Evolutionary conservation across 1,140 invertebrate species (phyloP), one percentile per base, ranked within the genome.

Genomic region (Meteorus sp.): DNA sequence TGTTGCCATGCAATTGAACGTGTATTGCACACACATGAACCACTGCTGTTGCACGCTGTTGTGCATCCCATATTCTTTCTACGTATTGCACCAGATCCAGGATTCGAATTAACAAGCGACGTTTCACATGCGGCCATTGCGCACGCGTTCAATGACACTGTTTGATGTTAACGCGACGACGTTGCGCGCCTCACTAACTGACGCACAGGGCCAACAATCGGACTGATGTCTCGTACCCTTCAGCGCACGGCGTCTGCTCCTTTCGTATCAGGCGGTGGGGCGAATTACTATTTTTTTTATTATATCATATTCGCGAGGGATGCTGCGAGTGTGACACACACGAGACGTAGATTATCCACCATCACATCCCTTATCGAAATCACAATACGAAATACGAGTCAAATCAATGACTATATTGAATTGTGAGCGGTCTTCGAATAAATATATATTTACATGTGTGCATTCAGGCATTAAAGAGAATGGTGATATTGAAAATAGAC

Each of bases 1-100:
- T 79, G 73, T 57, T 79, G 78, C 77, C 78, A 80, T 27, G 68
- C 65, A 20, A 56, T 59, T 33, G 22, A 37, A 52, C 11, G 35
- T 22, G 1, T 13, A 37, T 19, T 52, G 13, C 3, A 27, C 39
- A 1, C 11, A 22, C 54, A 41, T 41, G 23, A 35, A 47, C 8
- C 31, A 52, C 13, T 44, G 2, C 13, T 44, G 2, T 23, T 9
- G 8, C 2, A 9, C 13, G 35, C 22, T 2, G 37, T 48, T 2
- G 39, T 31, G n/a, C 19, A 43, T 27, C 41, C n/a, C 41, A 29
- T 11, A 2, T 17, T 47, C 60, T 60, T 60, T 23, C 58, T 58
- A 13, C 45, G 35, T 22, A 59, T 60, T 13, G 54, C 58, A 39
- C 58, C 62, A 0, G 54, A 59, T n/a, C n/a, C n/a, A 1, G 56